These are phyloP conservation scores for Psococerastis gibbosa DNA, from an alignment of 2,888 invertebrate species.

Conservation along the genomic window DNA sequence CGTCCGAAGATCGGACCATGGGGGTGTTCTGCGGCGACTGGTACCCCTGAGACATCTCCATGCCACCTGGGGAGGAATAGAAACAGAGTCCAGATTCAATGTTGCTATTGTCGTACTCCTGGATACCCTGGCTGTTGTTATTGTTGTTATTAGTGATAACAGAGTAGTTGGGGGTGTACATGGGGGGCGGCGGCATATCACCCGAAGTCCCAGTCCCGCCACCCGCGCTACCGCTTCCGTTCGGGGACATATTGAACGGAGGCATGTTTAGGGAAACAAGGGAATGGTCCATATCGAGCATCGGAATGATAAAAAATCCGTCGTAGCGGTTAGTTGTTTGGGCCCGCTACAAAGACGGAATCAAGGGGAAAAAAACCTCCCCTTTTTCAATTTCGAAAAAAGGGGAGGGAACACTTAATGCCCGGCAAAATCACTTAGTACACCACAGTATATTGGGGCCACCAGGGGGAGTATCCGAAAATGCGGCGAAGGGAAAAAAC, in stretches of 20 bases:
- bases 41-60: constrained; percentile 21
- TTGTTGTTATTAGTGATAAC: constrained; percentile 21
- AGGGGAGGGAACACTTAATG: constrained; percentile 4
- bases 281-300: constrained; percentile 53
- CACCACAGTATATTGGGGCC: not conserved
- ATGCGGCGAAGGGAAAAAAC: not conserved
- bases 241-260: constrained; percentile 58
- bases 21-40: constrained; percentile 16
- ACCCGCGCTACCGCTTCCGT: constrained; percentile 38
- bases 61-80: constrained; percentile 35
- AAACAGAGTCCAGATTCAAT: constrained; percentile 43
- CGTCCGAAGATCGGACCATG: constrained; percentile 26
- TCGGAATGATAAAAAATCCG: too few species aligned
- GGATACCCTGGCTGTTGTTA: constrained; percentile 22
- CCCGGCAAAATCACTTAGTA: not conserved
- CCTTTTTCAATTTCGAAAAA: constrained; percentile 8
- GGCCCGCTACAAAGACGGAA: too few species aligned
- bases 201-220: constrained; percentile 22
- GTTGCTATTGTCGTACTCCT: constrained; percentile 32
- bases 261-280: constrained; percentile 79
- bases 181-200: constrained; percentile 25
- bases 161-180: constrained; percentile 25
- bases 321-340: too few species aligned
- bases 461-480: not conserved
- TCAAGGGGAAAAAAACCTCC: not conserved